Evolutionary conservation across 2,797 vertebrate genomes (phyloP), one percentile per base, ranked within the genome.

Genomic region (Notamacropus eugenii): DNA sequence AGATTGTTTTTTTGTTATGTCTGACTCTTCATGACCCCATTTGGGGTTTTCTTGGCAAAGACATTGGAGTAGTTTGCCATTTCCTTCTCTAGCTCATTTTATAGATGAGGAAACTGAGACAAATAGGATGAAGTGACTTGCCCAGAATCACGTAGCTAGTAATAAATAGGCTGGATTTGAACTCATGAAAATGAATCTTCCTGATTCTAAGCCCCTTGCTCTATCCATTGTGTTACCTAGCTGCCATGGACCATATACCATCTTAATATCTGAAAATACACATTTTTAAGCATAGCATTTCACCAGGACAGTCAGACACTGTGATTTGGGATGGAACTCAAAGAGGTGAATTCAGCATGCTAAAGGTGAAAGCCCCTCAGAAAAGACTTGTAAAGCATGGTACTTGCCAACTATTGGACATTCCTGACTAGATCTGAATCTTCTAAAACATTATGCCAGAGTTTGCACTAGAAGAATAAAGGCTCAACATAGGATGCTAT

Each of bases 291-390:
- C 31, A 34, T 4, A 13, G 14, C 12, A 62, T 62, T 62, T 62
- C 31, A 34, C 59, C 31, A 62, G 31, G 11, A 62, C 59, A 62
- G 59, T 62, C 74, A 82, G 94, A 82, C 56, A 31, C 93, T 94
- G 67, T 96, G 92, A 96, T 95, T 62, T 95, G 94, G 94, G 95
- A 91, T 91, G 95, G 96, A 95, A 96, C 55, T 90, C 11, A 55
- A 91, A 54, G 56, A 59, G 67, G 82, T 93, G 94, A 95, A 90
- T 67, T 93, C 59, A 54, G 5, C 94, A 95, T 50, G 40, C 91
- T 87, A 19, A 5, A 74, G 50, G 31, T 97, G 97, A 96, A 62
- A 22, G 95, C 95, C 93, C 55, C 74, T n/a, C 0, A 9, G 54
- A 92, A 40, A 92, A 58, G 59, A 55, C n/a, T 19, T 92, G 55